Evolutionary conservation across 2,797 vertebrate genomes (phyloP).

Genomic region (Halcyon chelicuti): DNA sequence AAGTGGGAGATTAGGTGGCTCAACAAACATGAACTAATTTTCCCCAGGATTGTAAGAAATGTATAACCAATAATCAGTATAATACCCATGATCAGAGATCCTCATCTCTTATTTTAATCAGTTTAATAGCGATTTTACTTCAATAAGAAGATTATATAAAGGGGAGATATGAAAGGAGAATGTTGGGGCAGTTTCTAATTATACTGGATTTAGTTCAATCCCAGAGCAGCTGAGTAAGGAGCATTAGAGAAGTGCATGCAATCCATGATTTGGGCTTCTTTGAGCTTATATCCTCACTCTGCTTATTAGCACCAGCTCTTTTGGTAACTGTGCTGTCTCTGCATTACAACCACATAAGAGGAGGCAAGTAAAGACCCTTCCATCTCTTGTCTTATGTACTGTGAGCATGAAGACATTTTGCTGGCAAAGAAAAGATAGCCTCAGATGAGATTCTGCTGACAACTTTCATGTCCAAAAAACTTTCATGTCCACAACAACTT

Average conservation of each 20-base stretch:
- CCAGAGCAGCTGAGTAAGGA: not conserved
- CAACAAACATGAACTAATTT: not conserved
- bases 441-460: not conserved
- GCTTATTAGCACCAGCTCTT: not conserved
- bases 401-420: not conserved
- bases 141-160: not conserved
- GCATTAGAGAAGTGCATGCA: not conserved
- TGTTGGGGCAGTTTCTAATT: not conserved
- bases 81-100: not conserved
- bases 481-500: not conserved
- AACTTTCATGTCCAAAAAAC: no score
- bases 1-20: not conserved
- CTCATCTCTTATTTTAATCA: not conserved
- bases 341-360: not conserved
- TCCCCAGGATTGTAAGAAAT: not conserved
- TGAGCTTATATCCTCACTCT: not conserved
- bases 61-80: not conserved
- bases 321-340: not conserved
- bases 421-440: not conserved
- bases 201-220: not conserved
- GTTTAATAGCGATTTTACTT: not conserved
- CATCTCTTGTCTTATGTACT: not conserved
- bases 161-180: not conserved
- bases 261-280: not conserved
- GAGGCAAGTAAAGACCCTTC: not conserved